A percentile compares a stretch with the other conserved stretches of the same genome.
These are phyloP conservation scores for Chloebia gouldiae DNA, from an alignment of 2,113 vertebrate genomes.

Conservation along the genomic window DNA sequence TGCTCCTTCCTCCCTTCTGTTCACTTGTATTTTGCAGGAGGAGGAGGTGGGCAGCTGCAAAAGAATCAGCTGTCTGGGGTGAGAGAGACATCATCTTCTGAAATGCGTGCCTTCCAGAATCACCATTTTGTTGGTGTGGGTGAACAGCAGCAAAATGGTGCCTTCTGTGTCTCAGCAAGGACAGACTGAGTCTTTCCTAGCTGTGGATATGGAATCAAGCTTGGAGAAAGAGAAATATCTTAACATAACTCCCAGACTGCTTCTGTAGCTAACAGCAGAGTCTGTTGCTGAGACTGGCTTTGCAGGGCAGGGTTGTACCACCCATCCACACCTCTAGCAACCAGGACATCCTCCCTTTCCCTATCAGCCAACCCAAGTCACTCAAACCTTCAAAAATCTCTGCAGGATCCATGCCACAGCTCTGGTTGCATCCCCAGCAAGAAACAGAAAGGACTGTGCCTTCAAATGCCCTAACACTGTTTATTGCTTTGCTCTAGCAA, in stretches of 20 bases:
- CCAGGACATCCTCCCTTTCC: neutral
- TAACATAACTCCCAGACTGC: neutral
- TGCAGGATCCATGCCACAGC: neutral
- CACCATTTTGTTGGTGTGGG: neutral
- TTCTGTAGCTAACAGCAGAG: neutral
- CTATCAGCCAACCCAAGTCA: neutral
- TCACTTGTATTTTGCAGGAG: neutral
- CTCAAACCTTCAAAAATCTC: neutral
- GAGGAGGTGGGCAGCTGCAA: neutral
- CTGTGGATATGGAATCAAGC: neutral
- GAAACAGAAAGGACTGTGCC: neutral
- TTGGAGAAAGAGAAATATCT: neutral
- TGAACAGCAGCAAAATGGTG: conserved; percentile 15
- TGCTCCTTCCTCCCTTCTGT: neutral
- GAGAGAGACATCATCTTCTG: neutral
- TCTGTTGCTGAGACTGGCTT: neutral
- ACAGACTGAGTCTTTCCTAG: neutral
- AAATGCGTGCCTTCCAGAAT: neutral
- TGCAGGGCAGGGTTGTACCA: neutral
- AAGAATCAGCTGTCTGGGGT: neutral
- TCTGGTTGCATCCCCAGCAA: neutral
- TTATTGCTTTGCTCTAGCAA: neutral
- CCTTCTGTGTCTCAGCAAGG: neutral
- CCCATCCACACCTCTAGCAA: neutral
- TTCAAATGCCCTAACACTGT: neutral